Evolutionary conservation across 1,140 invertebrate species (phyloP).

Genomic region (Spodoptera litura): DNA sequence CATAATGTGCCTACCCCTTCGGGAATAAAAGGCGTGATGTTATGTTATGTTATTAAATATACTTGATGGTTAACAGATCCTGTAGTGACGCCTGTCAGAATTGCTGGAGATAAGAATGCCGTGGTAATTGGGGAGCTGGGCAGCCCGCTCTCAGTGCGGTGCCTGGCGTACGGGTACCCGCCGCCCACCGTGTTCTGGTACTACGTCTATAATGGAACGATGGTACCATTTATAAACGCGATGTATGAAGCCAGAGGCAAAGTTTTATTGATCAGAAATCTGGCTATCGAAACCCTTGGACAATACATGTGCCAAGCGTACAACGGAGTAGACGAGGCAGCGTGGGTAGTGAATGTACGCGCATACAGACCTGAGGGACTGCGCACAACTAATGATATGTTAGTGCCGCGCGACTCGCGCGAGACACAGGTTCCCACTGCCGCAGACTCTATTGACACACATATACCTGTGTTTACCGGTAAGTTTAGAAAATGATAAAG

Average conservation of each 20-base stretch:
- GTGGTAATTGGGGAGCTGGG: slow-evolving; percentile 90
- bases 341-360: slow-evolving; percentile 90
- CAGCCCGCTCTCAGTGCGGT: slow-evolving; percentile 90
- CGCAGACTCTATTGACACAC: background rate
- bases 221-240: slow-evolving; percentile 90
- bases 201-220: slow-evolving; percentile 88
- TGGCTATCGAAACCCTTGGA: slow-evolving; percentile 91
- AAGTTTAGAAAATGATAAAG: slow-evolving; percentile 48
- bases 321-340: slow-evolving; percentile 92
- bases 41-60: too few relatives aligned
- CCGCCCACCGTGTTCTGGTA: slow-evolving; percentile 95
- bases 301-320: slow-evolving; percentile 95
- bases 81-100: slow-evolving; percentile 80
- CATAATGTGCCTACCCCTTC: too few relatives aligned
- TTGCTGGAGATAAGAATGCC: slow-evolving; percentile 86
- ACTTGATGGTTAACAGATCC: slow-evolving; percentile 73
- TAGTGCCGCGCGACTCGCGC: slow-evolving; percentile 62
- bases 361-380: slow-evolving; percentile 88
- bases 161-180: slow-evolving; percentile 94
- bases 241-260: slow-evolving; percentile 91
- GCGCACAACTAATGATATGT: slow-evolving; percentile 70
- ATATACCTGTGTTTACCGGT: slow-evolving; percentile 61
- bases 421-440: background rate
- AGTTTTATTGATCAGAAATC: slow-evolving; percentile 90
- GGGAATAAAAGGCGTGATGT: too few relatives aligned